Percentiles rank a stretch among this genome's conserved stretches.
Conservation (phyloP, 2,113 vertebrate species). For the Campylorhamphus procurvoides region DNA sequence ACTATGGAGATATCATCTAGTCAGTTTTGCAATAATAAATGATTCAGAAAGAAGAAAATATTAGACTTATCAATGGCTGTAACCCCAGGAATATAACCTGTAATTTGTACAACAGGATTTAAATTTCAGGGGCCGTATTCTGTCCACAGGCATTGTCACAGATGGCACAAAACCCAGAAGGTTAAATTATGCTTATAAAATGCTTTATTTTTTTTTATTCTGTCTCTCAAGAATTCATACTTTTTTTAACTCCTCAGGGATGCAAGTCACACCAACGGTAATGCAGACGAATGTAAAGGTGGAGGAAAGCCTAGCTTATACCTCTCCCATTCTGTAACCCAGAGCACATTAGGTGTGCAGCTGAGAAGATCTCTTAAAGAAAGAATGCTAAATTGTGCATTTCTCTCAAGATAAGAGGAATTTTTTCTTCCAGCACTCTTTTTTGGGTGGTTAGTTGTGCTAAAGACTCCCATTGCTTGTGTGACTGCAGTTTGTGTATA, state of each 20-base stretch:
- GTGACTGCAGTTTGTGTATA: neutral
- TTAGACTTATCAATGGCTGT: neutral
- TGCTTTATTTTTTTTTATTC: neutral
- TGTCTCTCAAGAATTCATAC: neutral
- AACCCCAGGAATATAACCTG: neutral
- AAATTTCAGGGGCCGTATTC: neutral
- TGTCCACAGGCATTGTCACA: neutral
- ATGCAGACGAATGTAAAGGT: neutral
- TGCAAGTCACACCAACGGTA: neutral
- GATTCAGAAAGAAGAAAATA: neutral
- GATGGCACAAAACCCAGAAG: neutral
- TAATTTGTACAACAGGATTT: neutral
- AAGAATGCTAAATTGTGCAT: neutral
- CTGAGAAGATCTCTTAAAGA: neutral
- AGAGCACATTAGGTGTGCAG: neutral
- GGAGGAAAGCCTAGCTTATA: neutral
- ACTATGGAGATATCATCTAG: neutral
- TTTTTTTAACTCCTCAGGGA: neutral
- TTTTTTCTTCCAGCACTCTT: neutral
- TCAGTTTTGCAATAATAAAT: neutral
- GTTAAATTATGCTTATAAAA: neutral
- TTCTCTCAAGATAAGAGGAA: neutral
- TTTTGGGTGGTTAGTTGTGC: neutral
- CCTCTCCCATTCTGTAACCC: neutral
- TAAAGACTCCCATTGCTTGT: neutral